Evolutionary conservation across 2,888 invertebrate genomes (phyloP).

Genomic region (Neoascia interrupta): DNA sequence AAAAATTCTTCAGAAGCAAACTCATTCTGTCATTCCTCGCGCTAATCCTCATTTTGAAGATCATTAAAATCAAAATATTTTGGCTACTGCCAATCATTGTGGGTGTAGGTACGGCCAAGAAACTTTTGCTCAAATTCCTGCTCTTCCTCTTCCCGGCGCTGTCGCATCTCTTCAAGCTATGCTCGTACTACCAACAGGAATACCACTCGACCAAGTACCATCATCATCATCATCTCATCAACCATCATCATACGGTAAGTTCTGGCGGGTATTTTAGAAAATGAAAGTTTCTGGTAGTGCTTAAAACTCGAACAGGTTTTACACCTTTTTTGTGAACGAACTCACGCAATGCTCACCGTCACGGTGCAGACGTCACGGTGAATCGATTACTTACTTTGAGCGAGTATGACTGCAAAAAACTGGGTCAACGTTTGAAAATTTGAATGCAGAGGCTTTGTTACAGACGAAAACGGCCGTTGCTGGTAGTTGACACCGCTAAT

Average conservation of each 20-base stretch:
- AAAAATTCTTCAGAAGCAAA: conserved; percentile 88
- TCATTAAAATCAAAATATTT: conserved; percentile 89
- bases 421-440: conserved; percentile 25
- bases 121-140: conserved; percentile 88
- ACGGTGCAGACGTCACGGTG: conserved; percentile 12
- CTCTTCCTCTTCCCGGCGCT: conserved; percentile 91
- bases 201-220: conserved; percentile 88
- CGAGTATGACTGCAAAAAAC: not conserved
- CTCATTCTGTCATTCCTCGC: conserved; percentile 87
- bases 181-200: conserved; percentile 89
- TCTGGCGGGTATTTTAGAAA: conserved; percentile 37
- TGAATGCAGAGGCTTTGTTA: not conserved
- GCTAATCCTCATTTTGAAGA: conserved; percentile 87
- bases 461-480: too few species aligned
- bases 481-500: too few species aligned
- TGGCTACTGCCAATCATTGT: conserved; percentile 89
- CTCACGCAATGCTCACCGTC: too few species aligned
- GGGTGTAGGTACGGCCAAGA: conserved; percentile 91
- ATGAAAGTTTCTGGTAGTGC: conserved; percentile 53
- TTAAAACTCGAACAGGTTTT: conserved; percentile 41
- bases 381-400: not conserved
- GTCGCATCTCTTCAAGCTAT: conserved; percentile 90
- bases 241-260: conserved; percentile 86
- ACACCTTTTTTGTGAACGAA: too few species aligned
- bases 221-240: conserved; percentile 90